Evolutionary conservation across 2,797 vertebrate species (phyloP).

Genomic region (Lepus oiostolus): DNA sequence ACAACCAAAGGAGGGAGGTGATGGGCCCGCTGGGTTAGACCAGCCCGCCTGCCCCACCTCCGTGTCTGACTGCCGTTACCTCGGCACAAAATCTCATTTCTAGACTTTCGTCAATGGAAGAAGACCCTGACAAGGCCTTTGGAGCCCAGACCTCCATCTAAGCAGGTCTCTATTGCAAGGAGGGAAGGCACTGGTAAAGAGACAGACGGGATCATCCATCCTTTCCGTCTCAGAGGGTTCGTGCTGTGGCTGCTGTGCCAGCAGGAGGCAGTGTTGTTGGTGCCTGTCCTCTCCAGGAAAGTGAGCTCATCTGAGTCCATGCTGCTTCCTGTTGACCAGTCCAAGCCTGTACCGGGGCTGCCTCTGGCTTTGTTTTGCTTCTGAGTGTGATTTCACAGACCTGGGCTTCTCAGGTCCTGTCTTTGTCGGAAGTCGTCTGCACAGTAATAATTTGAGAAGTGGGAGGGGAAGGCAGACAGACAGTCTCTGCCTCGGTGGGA

Average conservation of each 20-base stretch:
- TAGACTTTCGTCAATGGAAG: not conserved
- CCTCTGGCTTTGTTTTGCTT: not conserved
- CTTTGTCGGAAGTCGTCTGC: not conserved
- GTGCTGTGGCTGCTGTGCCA: not conserved
- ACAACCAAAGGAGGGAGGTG: too few species aligned
- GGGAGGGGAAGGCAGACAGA: too few species aligned
- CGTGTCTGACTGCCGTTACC: not conserved
- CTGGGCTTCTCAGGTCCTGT: not conserved
- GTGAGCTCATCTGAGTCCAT: fast-evolving
- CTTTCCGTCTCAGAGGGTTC: not conserved
- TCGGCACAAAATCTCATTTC: not conserved
- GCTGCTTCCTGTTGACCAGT: fast-evolving
- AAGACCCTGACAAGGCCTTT: not conserved
- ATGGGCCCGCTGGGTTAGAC: too few species aligned
- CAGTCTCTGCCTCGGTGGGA: too few species aligned
- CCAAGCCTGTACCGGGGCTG: fast-evolving
- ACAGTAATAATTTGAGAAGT: not conserved
- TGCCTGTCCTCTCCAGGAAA: not conserved
- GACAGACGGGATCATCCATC: not conserved
- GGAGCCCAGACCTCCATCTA: not conserved
- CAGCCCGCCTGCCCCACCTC: not conserved
- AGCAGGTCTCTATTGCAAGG: not conserved
- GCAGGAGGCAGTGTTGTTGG: not conserved
- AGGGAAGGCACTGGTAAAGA: not conserved
- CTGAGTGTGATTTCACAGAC: not conserved